phyloP scores from a whole-genome alignment of 2,797 vertebrate genomes.

The Phrynocephalus guinanensis region DNA sequence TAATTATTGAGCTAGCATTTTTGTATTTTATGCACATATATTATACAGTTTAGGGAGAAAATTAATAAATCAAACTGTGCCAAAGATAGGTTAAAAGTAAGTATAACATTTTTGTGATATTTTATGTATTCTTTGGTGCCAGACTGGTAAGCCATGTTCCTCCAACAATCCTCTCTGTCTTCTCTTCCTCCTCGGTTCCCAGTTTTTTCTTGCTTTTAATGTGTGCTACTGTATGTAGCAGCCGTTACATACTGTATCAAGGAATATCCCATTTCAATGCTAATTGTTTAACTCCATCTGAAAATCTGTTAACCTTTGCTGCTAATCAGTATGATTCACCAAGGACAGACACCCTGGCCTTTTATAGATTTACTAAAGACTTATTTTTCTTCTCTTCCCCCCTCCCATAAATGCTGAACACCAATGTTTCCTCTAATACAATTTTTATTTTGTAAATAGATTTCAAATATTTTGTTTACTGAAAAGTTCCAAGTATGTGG shows the following conservation, averaged over 20 bases:
- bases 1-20: not conserved
- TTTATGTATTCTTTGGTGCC: conserved; percentile 20
- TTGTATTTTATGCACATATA: conserved; percentile 1
- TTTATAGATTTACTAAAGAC: not conserved
- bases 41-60: not conserved
- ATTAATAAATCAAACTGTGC: conserved; percentile 21
- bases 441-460: not conserved
- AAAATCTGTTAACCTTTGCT: conserved; percentile 24
- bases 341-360: conserved; percentile 21
- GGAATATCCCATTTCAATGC: conserved; percentile 5
- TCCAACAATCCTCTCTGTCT: not conserved
- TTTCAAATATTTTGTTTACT: conserved; percentile 21
- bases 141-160: conserved; percentile 16
- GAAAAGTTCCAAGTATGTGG: conserved; percentile 13
- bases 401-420: conserved; percentile 36
- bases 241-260: conserved; percentile 9
- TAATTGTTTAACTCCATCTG: conserved; percentile 33
- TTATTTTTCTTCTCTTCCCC: conserved; percentile 30
- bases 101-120: conserved; percentile 20
- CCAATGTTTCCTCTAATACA: conserved; percentile 34
- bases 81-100: conserved; percentile 18
- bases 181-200: not conserved
- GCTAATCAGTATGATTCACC: conserved; percentile 15
- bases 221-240: not conserved
- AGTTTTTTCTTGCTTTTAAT: not conserved